Percentiles rank a stretch among this genome's conserved stretches.
Evolutionary conservation across 37 sponge, comb jelly and placozoan genomes (phyloP).

Genomic region (Beroe ovata): DNA sequence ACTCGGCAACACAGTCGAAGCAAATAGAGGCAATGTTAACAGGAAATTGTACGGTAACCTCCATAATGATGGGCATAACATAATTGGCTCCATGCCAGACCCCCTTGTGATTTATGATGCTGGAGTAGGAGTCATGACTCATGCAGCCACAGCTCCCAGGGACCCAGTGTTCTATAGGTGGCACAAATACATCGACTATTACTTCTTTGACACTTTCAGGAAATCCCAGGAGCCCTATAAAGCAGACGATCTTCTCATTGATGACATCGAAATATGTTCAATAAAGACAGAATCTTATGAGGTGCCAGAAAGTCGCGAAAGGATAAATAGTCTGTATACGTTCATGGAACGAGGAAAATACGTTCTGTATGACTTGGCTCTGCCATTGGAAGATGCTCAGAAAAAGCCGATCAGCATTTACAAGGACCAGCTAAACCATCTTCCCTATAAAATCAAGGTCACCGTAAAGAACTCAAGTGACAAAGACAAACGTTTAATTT

Average conservation of each 20-base stretch:
- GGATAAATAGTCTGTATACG: not conserved
- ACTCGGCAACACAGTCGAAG: constrained; percentile 37
- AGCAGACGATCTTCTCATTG: not conserved
- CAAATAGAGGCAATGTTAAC: constrained; percentile 25
- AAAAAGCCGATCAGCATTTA: not conserved
- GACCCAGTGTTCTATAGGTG: constrained; percentile 55
- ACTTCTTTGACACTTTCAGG: constrained; percentile 12
- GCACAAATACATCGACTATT: constrained; percentile 64
- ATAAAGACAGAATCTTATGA: not conserved
- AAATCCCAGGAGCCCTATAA: not conserved
- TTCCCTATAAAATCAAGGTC: constrained; percentile 17
- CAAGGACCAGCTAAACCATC: not conserved
- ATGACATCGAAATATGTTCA: not conserved
- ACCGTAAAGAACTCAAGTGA: not conserved
- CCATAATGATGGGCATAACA: constrained; percentile 41
- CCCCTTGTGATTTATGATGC: not conserved
- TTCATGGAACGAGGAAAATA: constrained; percentile 7
- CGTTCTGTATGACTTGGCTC: not conserved
- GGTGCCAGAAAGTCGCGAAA: not conserved
- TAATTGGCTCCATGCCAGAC: not conserved
- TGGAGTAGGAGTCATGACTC: not conserved
- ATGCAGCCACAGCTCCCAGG: not conserved
- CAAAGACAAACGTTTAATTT: not conserved
- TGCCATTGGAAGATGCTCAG: not conserved
- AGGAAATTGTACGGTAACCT: constrained; percentile 17